phyloP scores from a whole-genome alignment of 2,113 vertebrate species.

The Prunella himalayana region DNA sequence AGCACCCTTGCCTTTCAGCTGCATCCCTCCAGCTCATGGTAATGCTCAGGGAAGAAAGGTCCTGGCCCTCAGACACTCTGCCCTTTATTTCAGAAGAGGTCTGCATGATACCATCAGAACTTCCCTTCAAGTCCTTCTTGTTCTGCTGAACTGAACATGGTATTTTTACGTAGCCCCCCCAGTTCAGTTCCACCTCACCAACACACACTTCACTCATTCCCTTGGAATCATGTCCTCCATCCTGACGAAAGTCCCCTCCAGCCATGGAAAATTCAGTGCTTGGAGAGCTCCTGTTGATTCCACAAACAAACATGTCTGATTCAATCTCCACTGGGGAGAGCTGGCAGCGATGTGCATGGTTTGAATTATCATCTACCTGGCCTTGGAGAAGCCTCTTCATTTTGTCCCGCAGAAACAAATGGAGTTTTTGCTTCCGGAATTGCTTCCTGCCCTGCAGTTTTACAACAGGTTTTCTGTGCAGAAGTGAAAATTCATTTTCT shows the following conservation, averaged over 20 bases:
- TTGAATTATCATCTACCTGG: conserved; percentile 69
- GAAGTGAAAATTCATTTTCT: conserved; percentile 67
- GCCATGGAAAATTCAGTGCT: conserved; percentile 36
- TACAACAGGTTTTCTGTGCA: conserved; percentile 63
- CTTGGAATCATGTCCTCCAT: neutral
- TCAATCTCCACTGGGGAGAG: conserved; percentile 71
- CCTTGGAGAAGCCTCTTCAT: conserved; percentile 80
- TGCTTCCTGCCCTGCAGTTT: conserved; percentile 70
- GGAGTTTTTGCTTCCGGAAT: conserved; percentile 67
- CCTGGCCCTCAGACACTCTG: conserved; percentile 31
- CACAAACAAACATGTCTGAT: conserved; percentile 70
- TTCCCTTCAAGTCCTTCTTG: conserved; percentile 29
- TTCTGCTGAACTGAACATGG: conserved; percentile 55
- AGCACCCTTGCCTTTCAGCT: conserved; percentile 51
- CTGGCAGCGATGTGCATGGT: conserved; percentile 52
- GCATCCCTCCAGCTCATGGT: conserved; percentile 62
- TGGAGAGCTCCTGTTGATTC: conserved; percentile 55
- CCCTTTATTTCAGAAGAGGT: neutral
- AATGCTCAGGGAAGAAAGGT: conserved; percentile 54
- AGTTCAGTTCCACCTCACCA: conserved; percentile 69
- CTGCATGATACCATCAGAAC: neutral
- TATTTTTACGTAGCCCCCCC: conserved; percentile 67
- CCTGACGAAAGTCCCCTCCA: conserved; percentile 50
- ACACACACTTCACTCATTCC: conserved; percentile 33
- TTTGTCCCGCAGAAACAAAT: conserved; percentile 64